Evolutionary conservation across 2,888 invertebrate species (phyloP), one percentile per base, ranked within the genome.

Genomic region (Erebia ligea): DNA sequence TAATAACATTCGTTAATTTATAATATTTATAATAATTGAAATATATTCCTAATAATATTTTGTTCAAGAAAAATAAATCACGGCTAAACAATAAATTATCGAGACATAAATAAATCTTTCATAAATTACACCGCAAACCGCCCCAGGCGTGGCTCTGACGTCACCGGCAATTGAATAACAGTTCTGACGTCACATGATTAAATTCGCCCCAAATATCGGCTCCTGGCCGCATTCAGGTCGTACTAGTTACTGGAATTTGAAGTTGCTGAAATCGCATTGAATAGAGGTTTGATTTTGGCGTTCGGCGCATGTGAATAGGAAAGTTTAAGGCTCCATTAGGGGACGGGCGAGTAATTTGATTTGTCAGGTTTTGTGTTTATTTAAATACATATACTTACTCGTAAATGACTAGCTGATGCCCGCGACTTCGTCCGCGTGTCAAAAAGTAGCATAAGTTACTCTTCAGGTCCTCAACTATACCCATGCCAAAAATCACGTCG

Each of bases 131-230:
- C 71, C 73, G 70, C 67, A 65, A 54, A 52, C 62, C 64, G 48
- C 64, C 67, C 67, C 67, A 69, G 72, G 72, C 72, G 75, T 75
- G 72, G 70, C 58, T 68, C 69, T 76, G 74, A 75, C 77, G 77
- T 76, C 77, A 76, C 75, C 68, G 72, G 70, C 79, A 76, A 75
- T 78, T 79, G 78, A 76, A 76, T 77, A 76, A 78, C 73, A 68
- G 64, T 70, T 73, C 69, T 75, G 75, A 78, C 77, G 74, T 75
- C 75, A 77, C 70, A 67, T 75, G 76, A 78, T 78, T 79, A 77
- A 76, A 78, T 77, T 75, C 70, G 76, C 73, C 74, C 77, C 75
- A 74, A 76, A 78, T 76, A 76, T 76, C 72, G 66, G 69, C 69
- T 73, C 68, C 65, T 66, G 45, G 54, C 64, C 56, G 42, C 56